Percentiles rank a stretch among this genome's conserved stretches.
These are phyloP conservation scores for Pseudorasbora parva DNA, from an alignment of 2,113 vertebrate genomes.

Conservation along the genomic window DNA sequence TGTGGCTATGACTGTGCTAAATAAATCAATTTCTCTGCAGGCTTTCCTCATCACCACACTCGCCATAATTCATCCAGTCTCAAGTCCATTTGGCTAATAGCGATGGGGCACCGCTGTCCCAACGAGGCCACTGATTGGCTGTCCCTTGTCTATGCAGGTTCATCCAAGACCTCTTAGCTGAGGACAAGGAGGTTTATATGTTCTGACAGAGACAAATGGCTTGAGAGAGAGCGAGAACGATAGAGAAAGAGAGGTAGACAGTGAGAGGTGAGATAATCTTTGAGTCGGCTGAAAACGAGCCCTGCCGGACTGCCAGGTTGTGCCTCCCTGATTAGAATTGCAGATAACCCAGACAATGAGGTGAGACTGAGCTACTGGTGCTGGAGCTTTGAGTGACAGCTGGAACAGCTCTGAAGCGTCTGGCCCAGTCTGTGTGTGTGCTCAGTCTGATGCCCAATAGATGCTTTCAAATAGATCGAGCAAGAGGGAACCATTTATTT, in stretches of 20 bases:
- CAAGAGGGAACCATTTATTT: conserved; percentile 1
- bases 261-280: conserved; percentile 55
- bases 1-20: conserved; percentile 22
- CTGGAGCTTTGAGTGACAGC: conserved; percentile 63
- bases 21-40: conserved; percentile 27
- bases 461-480: conserved; percentile 30
- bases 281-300: conserved; percentile 50
- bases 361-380: conserved; percentile 63
- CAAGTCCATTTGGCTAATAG: conserved; percentile 59
- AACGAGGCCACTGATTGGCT: conserved; percentile 30
- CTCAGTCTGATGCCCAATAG: conserved; percentile 51
- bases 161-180: conserved; percentile 53
- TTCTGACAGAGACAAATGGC: conserved; percentile 72
- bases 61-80: conserved; percentile 52
- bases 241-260: conserved; percentile 29
- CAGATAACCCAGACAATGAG: conserved; percentile 68
- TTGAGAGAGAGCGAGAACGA: conserved; percentile 54
- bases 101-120: conserved; percentile 19
- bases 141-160: conserved; percentile 29
- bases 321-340: conserved; percentile 74
- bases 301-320: conserved; percentile 44
- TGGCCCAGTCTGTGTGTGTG: conserved; percentile 54
- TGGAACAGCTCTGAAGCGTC: conserved; percentile 62
- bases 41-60: conserved; percentile 33
- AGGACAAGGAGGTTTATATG: conserved; percentile 60